A percentile compares a stretch with the other conserved stretches of the same genome.
Evolutionary conservation across 2,113 vertebrate genomes (phyloP).

Genomic region (Alaudala cheleensis): DNA sequence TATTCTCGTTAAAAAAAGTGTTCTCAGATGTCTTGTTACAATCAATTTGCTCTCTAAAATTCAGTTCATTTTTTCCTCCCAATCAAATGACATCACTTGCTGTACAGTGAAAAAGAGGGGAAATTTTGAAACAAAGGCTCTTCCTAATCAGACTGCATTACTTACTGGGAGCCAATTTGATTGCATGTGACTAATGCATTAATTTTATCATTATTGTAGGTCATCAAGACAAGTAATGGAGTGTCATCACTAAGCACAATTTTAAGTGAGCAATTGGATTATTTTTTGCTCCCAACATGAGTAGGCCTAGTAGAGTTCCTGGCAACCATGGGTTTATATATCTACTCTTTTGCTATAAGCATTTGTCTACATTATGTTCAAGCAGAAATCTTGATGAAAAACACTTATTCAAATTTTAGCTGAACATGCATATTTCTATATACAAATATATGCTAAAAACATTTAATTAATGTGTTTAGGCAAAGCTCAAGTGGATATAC

Average conservation of each 20-base stretch:
- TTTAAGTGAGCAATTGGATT: conserved; percentile 19
- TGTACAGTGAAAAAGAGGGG: background rate
- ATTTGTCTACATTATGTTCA: background rate
- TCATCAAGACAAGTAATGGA: conserved; percentile 30
- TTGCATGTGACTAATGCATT: conserved; percentile 30
- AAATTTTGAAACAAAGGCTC: background rate
- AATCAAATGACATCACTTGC: background rate
- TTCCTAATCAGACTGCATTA: background rate
- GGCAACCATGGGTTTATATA: background rate
- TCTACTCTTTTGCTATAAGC: background rate
- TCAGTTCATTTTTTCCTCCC: background rate
- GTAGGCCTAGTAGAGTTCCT: background rate
- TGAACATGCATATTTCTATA: background rate
- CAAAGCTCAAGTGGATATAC: background rate
- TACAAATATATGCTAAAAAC: background rate
- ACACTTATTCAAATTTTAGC: background rate
- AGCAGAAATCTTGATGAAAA: background rate
- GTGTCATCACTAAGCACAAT: conserved; percentile 32
- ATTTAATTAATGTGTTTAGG: background rate
- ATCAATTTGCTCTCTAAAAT: background rate
- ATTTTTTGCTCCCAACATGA: background rate
- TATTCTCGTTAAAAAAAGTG: background rate
- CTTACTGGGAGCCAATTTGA: background rate
- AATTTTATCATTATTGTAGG: conserved; percentile 41
- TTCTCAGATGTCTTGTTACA: background rate